Base-by-base conservation (phyloP, 2,888 invertebrate genomes). In the Acronicta leporina region DNA sequence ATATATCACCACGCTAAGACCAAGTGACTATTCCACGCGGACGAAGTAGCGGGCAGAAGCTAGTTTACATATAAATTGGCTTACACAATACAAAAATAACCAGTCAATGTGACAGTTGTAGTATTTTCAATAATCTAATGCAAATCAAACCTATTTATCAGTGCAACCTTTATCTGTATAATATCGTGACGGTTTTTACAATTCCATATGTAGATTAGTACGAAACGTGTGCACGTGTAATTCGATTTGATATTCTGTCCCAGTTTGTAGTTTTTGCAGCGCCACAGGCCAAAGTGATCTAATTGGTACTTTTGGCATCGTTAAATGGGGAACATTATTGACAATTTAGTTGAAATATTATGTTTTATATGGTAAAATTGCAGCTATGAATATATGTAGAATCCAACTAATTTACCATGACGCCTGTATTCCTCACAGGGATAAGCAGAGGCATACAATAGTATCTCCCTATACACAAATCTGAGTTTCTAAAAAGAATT, bases 151-250 rank as follows among this genome's bases (percentile, higher is more conserved):
- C 54, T 51, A 48, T 49, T 40, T 25, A 60, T 72, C 61, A 53
- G 48, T 46, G 15, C 73, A 56, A 50, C 62, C 55, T 72, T 68
- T 72, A 67, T 44, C 33, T 33, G 53, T 42, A 42, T 33, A 8
- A n/a, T 25, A 41, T 16, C 68, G 68, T 68, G 68, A 68, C 52
- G 40, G 52, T 56, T 55, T 72, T 73, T 46, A 49, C 68, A 68
- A 68, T 52, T 41, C 14, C 27, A 7, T 45, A 52, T 38, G 48
- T 35, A 42, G 35, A 71, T 70, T 42, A 40, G 15, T 41, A n/a
- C 20, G 44, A 40, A 60, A 41, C 40, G 33, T 33, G 5, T 70
- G 27, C 54, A 66, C 41, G 55, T 72, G 49, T 13, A 13, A 15
- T 47, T 52, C 15, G 4, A 41, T 43, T 74, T 73, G 58, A 65